Conservation (phyloP, 2,113 vertebrate genomes). For the Toxostoma redivivum region DNA sequence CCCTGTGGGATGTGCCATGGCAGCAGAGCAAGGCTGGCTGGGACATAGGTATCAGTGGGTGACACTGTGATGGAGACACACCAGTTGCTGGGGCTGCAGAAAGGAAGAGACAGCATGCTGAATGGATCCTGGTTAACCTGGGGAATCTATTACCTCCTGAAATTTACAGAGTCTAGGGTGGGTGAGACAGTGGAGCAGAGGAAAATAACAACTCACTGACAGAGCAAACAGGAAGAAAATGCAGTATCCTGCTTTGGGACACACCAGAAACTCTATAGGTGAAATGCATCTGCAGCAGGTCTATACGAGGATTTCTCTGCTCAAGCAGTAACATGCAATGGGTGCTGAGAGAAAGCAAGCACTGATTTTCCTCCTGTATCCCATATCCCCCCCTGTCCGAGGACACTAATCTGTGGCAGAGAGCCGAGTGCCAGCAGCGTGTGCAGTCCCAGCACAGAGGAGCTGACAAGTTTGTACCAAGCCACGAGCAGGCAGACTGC, state of each 20-base stretch:
- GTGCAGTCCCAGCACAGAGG: neutral
- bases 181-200: neutral
- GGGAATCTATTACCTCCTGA: neutral
- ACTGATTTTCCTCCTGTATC: neutral
- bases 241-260: neutral
- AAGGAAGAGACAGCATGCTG: neutral
- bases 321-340: neutral
- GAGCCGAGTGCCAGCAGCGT: neutral
- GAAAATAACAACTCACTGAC: neutral
- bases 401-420: neutral
- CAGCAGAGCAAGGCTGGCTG: neutral
- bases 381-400: neutral
- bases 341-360: neutral
- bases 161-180: neutral
- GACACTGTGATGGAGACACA: accelerated
- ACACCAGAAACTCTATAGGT: neutral
- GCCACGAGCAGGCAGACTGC: neutral
- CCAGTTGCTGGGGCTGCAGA: neutral
- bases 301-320: neutral
- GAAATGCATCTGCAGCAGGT: neutral
- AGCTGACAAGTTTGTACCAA: neutral
- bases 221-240: neutral
- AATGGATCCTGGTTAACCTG: neutral
- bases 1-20: neutral
- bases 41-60: neutral